Conservation (phyloP, 37 sponge, comb jelly and placozoan genomes). For the Corticium candelabrum region DNA sequence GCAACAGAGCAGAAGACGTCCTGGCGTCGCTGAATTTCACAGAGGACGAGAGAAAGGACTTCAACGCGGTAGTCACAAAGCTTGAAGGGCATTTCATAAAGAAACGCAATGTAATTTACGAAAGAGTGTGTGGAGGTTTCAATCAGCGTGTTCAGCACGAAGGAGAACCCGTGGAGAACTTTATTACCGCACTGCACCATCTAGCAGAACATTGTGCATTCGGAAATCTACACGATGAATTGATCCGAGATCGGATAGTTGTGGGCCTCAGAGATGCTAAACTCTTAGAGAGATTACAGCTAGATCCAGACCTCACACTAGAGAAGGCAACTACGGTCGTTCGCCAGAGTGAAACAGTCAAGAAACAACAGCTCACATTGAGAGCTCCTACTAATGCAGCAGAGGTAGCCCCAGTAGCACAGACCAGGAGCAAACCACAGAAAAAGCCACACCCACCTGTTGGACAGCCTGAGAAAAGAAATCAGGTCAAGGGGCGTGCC, state of each 20-base stretch:
- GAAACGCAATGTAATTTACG: too few relatives aligned
- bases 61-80: too few relatives aligned
- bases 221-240: slow-evolving; percentile 21
- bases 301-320: too few relatives aligned
- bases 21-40: too few relatives aligned
- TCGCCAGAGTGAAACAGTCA: slow-evolving; percentile 5
- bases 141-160: slow-evolving; percentile 26
- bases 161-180: slow-evolving; percentile 31
- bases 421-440: slow-evolving; percentile 11
- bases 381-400: background rate
- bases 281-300: slow-evolving; percentile 31
- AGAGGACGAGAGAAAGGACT: too few relatives aligned
- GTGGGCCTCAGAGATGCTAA: slow-evolving; percentile 19
- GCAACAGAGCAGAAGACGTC: too few relatives aligned
- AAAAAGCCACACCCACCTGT: slow-evolving; percentile 29
- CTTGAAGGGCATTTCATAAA: too few relatives aligned
- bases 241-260: slow-evolving; percentile 34
- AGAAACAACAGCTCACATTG: slow-evolving; percentile 1
- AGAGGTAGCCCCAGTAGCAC: background rate
- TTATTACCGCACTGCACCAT: slow-evolving; percentile 24
- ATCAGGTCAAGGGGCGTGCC: too few relatives aligned
- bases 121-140: too few relatives aligned
- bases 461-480: slow-evolving; percentile 14
- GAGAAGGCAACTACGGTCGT: too few relatives aligned
- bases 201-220: slow-evolving; percentile 29